These are phyloP conservation scores for Enteromius fasciolatus DNA, from an alignment of 2,797 vertebrate species.

Conservation along the genomic window DNA sequence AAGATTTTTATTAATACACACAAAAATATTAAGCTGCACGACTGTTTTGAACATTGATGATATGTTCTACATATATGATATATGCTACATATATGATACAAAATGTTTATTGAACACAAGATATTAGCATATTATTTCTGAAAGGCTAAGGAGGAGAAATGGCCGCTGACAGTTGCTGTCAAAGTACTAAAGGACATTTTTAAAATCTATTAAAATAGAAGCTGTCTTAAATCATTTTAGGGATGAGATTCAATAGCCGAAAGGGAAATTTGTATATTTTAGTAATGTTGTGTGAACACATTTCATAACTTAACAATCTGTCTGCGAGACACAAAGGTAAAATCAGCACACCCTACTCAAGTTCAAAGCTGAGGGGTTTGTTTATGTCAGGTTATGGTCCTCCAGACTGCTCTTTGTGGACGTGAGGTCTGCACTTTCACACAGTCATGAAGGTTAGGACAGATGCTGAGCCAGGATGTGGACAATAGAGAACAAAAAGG, in stretches of 20 bases:
- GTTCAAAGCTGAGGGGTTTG: slow-evolving; percentile 16
- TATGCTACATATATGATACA: too few relatives aligned
- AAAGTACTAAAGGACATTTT: neutral
- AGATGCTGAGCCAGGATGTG: slow-evolving; percentile 58
- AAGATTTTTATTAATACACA: neutral
- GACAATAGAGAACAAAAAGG: slow-evolving; percentile 48
- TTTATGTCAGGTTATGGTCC: neutral
- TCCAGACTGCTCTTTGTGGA: slow-evolving; percentile 27
- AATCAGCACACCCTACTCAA: slow-evolving; percentile 17
- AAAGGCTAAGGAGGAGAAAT: neutral
- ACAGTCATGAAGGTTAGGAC: slow-evolving; percentile 43
- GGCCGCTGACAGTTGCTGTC: neutral
- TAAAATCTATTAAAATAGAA: neutral
- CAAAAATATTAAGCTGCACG: neutral
- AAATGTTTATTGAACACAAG: neutral
- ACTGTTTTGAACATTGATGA: neutral
- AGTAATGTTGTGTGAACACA: neutral
- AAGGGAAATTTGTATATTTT: neutral
- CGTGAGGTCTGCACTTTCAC: slow-evolving; percentile 45
- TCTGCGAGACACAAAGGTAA: slow-evolving; percentile 1
- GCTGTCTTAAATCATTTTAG: neutral
- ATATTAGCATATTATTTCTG: neutral
- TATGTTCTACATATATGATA: too few relatives aligned
- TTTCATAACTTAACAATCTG: neutral
- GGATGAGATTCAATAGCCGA: neutral